Percentiles rank a stretch among this genome's conserved stretches.
These are phyloP conservation scores for Cassiopea andromeda DNA, from an alignment of 30 jellyfish, hydroid and myxozoan species.

Conservation along the genomic window DNA sequence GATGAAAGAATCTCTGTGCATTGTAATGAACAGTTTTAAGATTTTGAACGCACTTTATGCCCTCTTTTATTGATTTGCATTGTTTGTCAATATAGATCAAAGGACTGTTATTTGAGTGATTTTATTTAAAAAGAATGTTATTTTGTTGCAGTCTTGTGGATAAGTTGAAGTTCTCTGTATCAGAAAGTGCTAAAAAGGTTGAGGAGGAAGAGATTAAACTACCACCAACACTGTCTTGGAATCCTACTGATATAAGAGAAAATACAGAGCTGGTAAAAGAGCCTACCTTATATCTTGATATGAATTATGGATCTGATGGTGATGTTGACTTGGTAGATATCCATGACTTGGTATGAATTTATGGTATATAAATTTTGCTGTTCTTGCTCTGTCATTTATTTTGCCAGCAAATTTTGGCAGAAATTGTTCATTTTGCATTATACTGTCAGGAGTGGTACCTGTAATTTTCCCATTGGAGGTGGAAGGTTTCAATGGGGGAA, in stretches of 20 bases:
- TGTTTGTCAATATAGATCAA: too few species aligned
- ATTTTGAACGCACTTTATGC: too few species aligned
- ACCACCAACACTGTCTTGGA: conserved; percentile 10
- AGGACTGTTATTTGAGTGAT: not conserved
- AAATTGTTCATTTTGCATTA: too few species aligned
- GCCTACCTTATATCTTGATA: conserved; percentile 46
- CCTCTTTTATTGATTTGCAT: too few species aligned
- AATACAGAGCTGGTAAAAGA: conserved; percentile 47
- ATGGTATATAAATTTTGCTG: too few species aligned
- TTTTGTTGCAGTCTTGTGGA: conserved; percentile 1
- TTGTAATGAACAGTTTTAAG: too few species aligned
- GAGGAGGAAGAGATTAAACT: not conserved
- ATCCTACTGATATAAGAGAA: conserved; percentile 37
- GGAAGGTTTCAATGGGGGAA: too few species aligned
- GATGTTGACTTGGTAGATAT: conserved; percentile 53
- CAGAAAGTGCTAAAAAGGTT: conserved; percentile 6
- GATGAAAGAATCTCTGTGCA: too few species aligned
- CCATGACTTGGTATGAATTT: conserved; percentile 25
- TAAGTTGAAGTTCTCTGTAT: conserved; percentile 18
- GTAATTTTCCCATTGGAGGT: too few species aligned
- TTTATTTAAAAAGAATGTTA: not conserved
- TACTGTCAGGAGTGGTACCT: too few species aligned
- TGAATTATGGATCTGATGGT: conserved; percentile 68
- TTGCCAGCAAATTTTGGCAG: too few species aligned
- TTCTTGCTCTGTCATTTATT: too few species aligned